Base-by-base conservation (phyloP, 2,113 vertebrate species). In the Pachypanchax playfairii region DNA sequence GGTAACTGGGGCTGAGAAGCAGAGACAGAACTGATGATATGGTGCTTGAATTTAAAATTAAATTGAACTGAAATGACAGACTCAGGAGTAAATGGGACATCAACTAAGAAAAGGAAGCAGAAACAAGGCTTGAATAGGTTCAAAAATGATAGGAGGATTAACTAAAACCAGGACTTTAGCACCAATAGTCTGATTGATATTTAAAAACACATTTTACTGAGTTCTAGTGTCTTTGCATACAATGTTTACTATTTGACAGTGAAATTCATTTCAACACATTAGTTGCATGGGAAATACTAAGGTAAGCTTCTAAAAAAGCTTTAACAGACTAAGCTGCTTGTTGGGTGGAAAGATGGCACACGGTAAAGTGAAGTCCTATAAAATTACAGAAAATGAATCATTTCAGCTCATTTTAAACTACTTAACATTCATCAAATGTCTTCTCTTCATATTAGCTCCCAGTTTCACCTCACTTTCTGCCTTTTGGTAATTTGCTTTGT, bases 1-100 rank as follows among this genome's bases (percentile, higher is more conserved):
- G 26, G 12, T 21, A 47, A 55, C 1, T 22, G 12, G 31, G 31
- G 63, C 66, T 72, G 72, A 86, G 87, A 94, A 92, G 78, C 21
- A 17, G 6, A 44, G 17, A 12, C 55, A 4, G 51, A 9, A 22
- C 6, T 25, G 8, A 39, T 54, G 5, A 28, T n/a, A 26, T 10
- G 28, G 44, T 20, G 24, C 18, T 44, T 48, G 6, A 25, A 47
- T 48, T 18, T 22, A 54, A 2, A 65, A n/a, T n/a, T n/a, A n/a
- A n/a, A n/a, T n/a, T n/a, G n/a, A n/a, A n/a, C n/a, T n/a, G n/a
- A n/a, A n/a, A n/a, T n/a, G n/a, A n/a, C n/a, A n/a, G n/a, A n/a
- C n/a, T n/a, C n/a, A n/a, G n/a, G n/a, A n/a, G n/a, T n/a, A n/a
- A n/a, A n/a, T n/a, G n/a, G n/a, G n/a, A n/a, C n/a, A n/a, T n/a